These are phyloP conservation scores for Pyrrhura leucotis DNA, from an alignment of 2,797 vertebrate species.

Conservation along the genomic window DNA sequence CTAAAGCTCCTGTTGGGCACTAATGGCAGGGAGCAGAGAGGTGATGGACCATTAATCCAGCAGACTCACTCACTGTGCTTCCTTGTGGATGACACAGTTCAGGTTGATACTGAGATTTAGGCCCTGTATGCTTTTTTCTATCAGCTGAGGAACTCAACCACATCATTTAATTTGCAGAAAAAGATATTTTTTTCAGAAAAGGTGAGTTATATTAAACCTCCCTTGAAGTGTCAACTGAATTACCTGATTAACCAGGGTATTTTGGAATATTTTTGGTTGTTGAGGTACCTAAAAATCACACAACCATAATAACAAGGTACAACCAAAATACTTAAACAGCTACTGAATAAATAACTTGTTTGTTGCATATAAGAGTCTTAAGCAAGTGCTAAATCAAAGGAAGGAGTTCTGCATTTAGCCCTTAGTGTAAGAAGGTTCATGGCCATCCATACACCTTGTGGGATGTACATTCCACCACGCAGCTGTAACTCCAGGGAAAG, in stretches of 20 bases:
- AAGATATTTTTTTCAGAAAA: not conserved
- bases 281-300: not conserved
- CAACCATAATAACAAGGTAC: not conserved
- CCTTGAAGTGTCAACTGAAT: not conserved
- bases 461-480: not conserved
- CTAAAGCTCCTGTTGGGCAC: not conserved
- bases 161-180: not conserved
- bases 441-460: fast-evolving
- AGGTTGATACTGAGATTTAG: not conserved
- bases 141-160: not conserved
- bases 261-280: constrained; percentile 2
- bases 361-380: not conserved
- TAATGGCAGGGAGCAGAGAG: not conserved
- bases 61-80: not conserved
- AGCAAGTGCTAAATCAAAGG: not conserved
- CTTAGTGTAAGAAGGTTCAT: not conserved
- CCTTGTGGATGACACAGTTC: not conserved
- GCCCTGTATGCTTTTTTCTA: not conserved
- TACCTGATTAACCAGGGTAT: not conserved
- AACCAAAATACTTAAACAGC: not conserved
- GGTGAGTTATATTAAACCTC: not conserved
- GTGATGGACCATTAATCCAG: not conserved
- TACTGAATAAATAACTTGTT: not conserved
- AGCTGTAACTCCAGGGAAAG: not conserved
- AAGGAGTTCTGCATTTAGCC: not conserved